A percentile compares a stretch with the other conserved stretches of the same genome.
phyloP scores from a whole-genome alignment of 2,113 vertebrate genomes.

The Meleagris gallopavo region DNA sequence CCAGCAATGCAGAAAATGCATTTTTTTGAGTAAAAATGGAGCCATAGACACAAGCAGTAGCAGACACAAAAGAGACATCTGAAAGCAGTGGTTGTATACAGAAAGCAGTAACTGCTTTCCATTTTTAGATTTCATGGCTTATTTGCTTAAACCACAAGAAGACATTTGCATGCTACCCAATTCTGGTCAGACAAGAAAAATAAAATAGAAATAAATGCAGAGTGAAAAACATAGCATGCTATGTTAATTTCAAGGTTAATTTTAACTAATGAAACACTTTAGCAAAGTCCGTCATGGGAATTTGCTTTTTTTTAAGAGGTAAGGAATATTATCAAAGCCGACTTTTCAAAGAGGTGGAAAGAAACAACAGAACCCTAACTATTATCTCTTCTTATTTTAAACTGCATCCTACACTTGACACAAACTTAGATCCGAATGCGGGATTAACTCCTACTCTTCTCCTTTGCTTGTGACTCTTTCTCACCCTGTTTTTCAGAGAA shows the following conservation, averaged over 20 bases:
- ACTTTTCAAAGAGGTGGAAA: conserved; percentile 37
- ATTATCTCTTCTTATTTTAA: conserved; percentile 68
- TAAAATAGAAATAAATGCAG: not conserved
- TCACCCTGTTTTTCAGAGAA: conserved; percentile 2
- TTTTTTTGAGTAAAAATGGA: conserved; percentile 9
- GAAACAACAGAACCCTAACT: conserved; percentile 49
- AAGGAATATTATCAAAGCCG: not conserved
- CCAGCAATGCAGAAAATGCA: not conserved
- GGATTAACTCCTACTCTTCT: conserved; percentile 66
- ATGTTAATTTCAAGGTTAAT: conserved; percentile 20
- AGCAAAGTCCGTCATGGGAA: not conserved
- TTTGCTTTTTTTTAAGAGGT: not conserved
- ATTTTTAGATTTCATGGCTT: conserved; percentile 48
- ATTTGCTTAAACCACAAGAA: conserved; percentile 61
- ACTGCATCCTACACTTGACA: conserved; percentile 58
- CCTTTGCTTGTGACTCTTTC: conserved; percentile 46
- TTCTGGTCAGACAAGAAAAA: not conserved
- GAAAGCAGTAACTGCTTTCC: conserved; percentile 51
- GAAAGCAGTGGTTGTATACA: conserved; percentile 40
- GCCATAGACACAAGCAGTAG: not conserved
- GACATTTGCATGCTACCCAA: conserved; percentile 41
- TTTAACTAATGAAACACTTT: conserved; percentile 27
- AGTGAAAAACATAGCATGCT: not conserved
- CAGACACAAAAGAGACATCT: conserved; percentile 18
- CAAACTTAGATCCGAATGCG: conserved; percentile 57